These are phyloP conservation scores for Euthynnus affinis DNA, from an alignment of 2,797 vertebrate genomes.

Conservation along the genomic window DNA sequence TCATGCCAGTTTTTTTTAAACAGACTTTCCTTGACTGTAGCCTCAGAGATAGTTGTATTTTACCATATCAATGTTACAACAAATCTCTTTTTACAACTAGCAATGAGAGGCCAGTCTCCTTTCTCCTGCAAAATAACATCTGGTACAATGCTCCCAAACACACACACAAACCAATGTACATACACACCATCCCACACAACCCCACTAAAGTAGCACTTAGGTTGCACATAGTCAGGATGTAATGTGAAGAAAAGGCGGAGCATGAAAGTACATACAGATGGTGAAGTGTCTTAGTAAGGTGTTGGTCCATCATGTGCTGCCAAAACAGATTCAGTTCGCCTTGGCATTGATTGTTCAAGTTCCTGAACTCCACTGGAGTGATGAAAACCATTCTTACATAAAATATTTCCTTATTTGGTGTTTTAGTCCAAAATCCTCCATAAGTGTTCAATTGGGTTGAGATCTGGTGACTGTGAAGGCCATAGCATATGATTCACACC, in stretches of 20 bases:
- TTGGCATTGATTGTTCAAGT: no score
- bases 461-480: no score
- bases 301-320: no score
- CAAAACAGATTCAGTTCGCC: no score
- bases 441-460: no score
- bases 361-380: no score
- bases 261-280: not conserved
- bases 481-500: no score
- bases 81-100: conserved; percentile 31
- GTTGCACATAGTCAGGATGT: conserved; percentile 8
- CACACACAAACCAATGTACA: conserved; percentile 12
- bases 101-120: conserved; percentile 30
- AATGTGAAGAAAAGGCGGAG: conserved; percentile 18
- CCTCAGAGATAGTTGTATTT: conserved; percentile 18
- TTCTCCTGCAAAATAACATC: conserved; percentile 62
- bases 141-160: conserved; percentile 54
- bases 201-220: conserved; percentile 29
- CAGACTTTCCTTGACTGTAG: not conserved
- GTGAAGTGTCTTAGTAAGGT: no score
- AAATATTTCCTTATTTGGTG: no score
- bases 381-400: no score
- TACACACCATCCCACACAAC: conserved; percentile 15
- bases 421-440: no score
- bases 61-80: conserved; percentile 29
- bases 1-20: conserved; percentile 5